Evolutionary conservation across 2,888 invertebrate genomes (phyloP), one percentile per base, ranked within the genome.

Genomic region (Yponomeuta sedellus): DNA sequence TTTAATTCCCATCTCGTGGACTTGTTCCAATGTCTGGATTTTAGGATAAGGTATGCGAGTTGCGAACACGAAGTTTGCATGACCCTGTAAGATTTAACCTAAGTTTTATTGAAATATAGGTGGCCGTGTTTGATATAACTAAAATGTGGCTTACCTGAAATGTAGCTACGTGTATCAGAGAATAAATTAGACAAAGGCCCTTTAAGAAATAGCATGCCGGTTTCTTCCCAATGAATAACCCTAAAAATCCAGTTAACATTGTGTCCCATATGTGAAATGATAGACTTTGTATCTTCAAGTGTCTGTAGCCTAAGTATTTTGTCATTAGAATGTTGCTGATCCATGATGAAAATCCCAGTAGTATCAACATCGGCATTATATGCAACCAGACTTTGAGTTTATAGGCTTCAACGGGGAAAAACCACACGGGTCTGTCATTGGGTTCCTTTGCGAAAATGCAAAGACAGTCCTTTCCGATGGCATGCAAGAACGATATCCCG

Each of bases 21-120:
- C 68, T 1, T 79, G 69, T 2, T 72, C 22, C 10, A 83, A 68
- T 11, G 76, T 77, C 11, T 69, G 71, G 0, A 83, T 68, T 61
- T 67, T 69, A 0, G 61, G 28, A 58, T 73, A 72, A 16, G 73
- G 72, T 19, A 70, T 67, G 3, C 74, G 68, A 3, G 82, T 80
- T 39, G 85, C 80, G 68, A 78, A 83, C 16, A 75, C 72, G 69
- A 77, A 77, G 71, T 78, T 84, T 19, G 82, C 71, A 67, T 82
- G 75, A 28, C 83, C 71, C 85, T 85, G 71, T 28, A 81, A 74
- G 71, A 58, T 1, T 20, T n/a, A 4, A 58, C 20, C n/a, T 58
- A 3, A 6, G 8, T 20, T 58, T n/a, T 58, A 11, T 10, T 5
- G 58, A 11, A 10, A 58, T 58, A 19, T 34, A 34, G 34, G 34